Base-by-base conservation (phyloP, 2,888 invertebrate genomes). In the Serrognathus titanus region DNA sequence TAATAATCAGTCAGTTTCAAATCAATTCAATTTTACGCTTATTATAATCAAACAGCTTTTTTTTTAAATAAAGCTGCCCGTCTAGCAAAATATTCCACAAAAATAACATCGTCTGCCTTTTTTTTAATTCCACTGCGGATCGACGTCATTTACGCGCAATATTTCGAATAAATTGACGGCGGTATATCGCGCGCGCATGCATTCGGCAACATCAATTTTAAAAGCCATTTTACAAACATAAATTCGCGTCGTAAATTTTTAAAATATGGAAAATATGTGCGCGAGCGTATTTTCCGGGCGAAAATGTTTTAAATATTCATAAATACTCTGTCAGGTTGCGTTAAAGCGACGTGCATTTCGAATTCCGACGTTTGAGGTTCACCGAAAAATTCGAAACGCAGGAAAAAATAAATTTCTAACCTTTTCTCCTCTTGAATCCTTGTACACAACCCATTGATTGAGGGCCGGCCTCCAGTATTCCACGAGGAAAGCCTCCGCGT, bases 401-500 rank as follows among this genome's bases (percentile, higher is more conserved):
- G 10, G 10, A 2, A 7, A 9, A 40, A 40, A 40, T 40, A 4
- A 40, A 40, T 40, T 7, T 11, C 12, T 80, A 77, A 92, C 92
- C 81, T 86, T 86, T 67, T 86, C 86, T 50, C 91, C 91, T 64
- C 84, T 83, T 47, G 88, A 84, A 74, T 92, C 89, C 74, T 88
- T 88, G 78, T 92, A 94, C 65, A 87, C 84, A 65, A 88, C 82
- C 91, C 92, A 93, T 65, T 85, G 83, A 53, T 81, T 82, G 39
- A 88, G 77, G 0, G 83, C 76, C 11, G 83, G 78, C 31, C 92
- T 81, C 87, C 88, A 90, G 75, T 92, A 94, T 71, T 93, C 92
- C 20, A 95, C 80, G 51, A 87, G 82, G 77, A 92, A 95, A 58
- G 87, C 84, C 71, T 93, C 92, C 0, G 92, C 89, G 73, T 86